Percentiles rank a stretch among this genome's conserved stretches.
Conservation (phyloP, 2,888 invertebrate species). For the Frankliniella intonsa region DNA sequence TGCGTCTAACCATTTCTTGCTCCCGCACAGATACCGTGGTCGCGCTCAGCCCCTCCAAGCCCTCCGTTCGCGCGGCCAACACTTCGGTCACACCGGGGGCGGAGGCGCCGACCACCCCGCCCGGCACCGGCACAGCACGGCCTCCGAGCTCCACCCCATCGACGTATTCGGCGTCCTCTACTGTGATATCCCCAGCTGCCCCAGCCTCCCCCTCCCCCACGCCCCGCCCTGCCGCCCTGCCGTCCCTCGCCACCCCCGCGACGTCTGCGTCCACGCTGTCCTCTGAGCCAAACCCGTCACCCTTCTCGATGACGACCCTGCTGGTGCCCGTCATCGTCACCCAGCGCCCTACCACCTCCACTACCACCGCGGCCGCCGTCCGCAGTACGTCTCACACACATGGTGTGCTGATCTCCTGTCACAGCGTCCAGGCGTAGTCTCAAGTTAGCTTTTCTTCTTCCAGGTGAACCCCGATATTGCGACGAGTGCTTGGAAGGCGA, state of each 20-base stretch:
- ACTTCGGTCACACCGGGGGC: not conserved
- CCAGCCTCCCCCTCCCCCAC: not conserved
- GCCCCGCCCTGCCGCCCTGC: not conserved
- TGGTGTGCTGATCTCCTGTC: not conserved
- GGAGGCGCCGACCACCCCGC: not conserved
- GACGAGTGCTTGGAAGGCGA: constrained; percentile 53
- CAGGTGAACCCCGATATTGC: constrained; percentile 46
- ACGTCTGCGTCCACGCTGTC: not conserved
- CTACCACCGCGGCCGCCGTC: not conserved
- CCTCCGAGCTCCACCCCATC: not conserved
- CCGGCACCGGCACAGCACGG: not conserved
- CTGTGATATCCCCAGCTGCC: not conserved
- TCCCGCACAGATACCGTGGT: not conserved
- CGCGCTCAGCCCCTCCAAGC: constrained; percentile 33
- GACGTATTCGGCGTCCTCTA: not conserved
- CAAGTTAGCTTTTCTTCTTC: not conserved
- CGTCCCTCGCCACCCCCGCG: not conserved
- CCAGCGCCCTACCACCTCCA: not conserved
- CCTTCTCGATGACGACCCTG: constrained; percentile 6
- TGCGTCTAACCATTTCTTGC: not conserved
- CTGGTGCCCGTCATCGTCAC: constrained; percentile 9
- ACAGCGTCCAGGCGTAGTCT: not conserved
- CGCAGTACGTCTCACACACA: not conserved
- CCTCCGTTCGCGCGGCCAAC: constrained; percentile 2
- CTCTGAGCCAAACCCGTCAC: constrained; percentile 5